Evolutionary conservation across 1,140 invertebrate species (phyloP).

Genomic region (Caenorhabditis tropicalis): DNA sequence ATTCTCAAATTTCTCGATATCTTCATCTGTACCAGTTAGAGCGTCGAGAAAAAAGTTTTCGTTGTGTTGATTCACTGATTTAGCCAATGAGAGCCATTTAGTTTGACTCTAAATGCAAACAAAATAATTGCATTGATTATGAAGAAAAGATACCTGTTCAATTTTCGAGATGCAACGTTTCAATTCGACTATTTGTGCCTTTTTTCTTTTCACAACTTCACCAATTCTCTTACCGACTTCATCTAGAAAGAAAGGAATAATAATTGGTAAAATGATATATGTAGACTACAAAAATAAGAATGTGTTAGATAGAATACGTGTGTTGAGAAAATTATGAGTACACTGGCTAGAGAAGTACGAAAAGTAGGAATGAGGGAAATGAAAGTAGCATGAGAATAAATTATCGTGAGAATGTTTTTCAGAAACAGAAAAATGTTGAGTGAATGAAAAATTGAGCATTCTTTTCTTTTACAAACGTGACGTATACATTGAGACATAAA

Average conservation of each 20-base stretch:
- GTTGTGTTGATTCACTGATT: not conserved
- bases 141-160: not conserved
- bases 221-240: not conserved
- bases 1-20: not conserved
- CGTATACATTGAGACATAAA: too few relatives aligned
- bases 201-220: not conserved
- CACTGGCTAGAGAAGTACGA: too few relatives aligned
- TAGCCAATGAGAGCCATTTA: not conserved
- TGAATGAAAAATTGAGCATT: too few relatives aligned
- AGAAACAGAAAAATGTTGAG: too few relatives aligned
- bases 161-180: not conserved
- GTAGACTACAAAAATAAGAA: too few relatives aligned
- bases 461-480: too few relatives aligned
- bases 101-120: not conserved
- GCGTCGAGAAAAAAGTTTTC: constrained; percentile 2
- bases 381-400: too few relatives aligned
- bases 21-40: not conserved
- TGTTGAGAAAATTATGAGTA: too few relatives aligned
- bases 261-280: not conserved
- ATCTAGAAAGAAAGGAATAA: not conserved
- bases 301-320: too few relatives aligned
- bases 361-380: too few relatives aligned
- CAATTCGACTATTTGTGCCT: not conserved
- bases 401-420: too few relatives aligned
- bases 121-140: not conserved